Conservation (phyloP, 2,888 invertebrate species). For the Dryadula phaetusa region DNA sequence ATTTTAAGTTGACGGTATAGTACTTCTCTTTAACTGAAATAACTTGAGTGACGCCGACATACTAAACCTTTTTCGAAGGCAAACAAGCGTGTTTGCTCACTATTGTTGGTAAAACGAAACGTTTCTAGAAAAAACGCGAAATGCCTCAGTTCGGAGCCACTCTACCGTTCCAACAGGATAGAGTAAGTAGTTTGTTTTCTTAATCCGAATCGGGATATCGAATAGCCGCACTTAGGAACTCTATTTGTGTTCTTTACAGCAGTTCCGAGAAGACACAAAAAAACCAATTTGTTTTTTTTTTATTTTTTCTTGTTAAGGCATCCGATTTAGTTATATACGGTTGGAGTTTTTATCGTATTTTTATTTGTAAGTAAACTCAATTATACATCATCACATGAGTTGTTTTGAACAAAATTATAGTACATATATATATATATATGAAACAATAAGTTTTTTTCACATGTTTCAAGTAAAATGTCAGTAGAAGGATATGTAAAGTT, state of each 20-base stretch:
- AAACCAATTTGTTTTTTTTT: background rate
- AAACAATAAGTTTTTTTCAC: no score
- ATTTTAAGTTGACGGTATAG: background rate
- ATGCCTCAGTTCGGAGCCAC: constrained; percentile 56
- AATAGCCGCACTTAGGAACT: constrained; percentile 7
- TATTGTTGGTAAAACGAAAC: constrained; percentile 65
- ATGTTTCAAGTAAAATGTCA: background rate
- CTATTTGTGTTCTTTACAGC: constrained; percentile 10
- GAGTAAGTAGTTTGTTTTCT: constrained; percentile 52
- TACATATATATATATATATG: no score
- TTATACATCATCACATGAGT: background rate
- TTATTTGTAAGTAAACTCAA: background rate
- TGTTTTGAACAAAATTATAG: no score
- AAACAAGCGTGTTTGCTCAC: constrained; percentile 66
- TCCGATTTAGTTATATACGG: background rate
- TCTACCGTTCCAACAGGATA: constrained; percentile 73
- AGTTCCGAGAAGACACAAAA: constrained; percentile 1
- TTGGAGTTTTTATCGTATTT: background rate
- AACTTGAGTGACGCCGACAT: constrained; percentile 62
- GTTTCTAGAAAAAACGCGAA: constrained; percentile 54
- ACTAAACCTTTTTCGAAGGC: constrained; percentile 63
- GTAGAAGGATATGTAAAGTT: background rate
- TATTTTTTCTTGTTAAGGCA: background rate
- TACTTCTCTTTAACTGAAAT: constrained; percentile 49
- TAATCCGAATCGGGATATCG: constrained; percentile 54